Base-by-base conservation (phyloP, 2,888 invertebrate genomes). In the Clepsis dumicolana region DNA sequence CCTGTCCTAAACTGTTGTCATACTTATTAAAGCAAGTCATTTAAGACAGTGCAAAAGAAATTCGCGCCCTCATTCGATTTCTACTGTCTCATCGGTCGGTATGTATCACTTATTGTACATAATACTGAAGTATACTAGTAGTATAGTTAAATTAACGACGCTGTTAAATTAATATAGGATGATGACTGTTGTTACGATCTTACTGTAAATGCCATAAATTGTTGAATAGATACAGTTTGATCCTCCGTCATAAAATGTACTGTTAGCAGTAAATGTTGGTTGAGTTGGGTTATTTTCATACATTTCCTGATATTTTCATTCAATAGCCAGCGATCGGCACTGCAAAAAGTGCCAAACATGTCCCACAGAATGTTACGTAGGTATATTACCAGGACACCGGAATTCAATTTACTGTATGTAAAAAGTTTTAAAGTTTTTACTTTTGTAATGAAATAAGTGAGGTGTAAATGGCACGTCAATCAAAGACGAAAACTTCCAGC, bases 381-480 rank as follows among this genome's bases (percentile, higher is more conserved):
- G n/a, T n/a, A n/a, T n/a, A n/a, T n/a, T 10, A 3, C 12, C 35
- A 48, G 10, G 21, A 21, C 2, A 12, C 21, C 0, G 18, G 18
- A 44, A 7, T 21, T 21, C 48, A 48, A 48, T 18, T 21, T 21
- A 21, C 3, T 48, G 12, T 12, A n/a, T 12, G 4, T 48, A 8
- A 57, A 21, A 57, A 50, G 38, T 41, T 21, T 25, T 48, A 52
- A n/a, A n/a, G n/a, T n/a, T n/a, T n/a, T 66, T 64, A 62, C 10
- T 0, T 4, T n/a, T n/a, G n/a, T n/a, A n/a, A 4, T 21, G 21
- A 21, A 41, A 48, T 21, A 12, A 21, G 2, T 48, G 12, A 48
- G 67, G 50, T 57, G 57, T 67, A 52, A 63, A 67, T 67, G 62
- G 27, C 67, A 57, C 21, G 67, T 57, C 67, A 57, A 14, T 67